These are phyloP conservation scores for Ophion ventricosus DNA, from an alignment of 2,888 invertebrate species.

Conservation along the genomic window DNA sequence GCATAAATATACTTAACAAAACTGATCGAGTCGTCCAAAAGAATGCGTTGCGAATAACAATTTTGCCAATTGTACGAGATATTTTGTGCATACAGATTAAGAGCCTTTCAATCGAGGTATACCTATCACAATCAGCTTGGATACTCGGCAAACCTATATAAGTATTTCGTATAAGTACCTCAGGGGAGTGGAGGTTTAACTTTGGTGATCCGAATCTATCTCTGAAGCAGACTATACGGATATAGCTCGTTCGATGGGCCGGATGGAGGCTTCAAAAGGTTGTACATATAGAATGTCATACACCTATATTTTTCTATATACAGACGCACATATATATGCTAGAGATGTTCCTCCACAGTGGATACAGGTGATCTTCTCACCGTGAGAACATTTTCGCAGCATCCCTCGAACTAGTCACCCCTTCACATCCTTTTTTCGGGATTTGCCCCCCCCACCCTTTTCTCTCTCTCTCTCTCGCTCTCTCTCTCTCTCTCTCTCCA, in stretches of 20 bases:
- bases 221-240: conserved; percentile 63
- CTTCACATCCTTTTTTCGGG: conserved; percentile 72
- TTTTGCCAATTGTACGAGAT: neutral
- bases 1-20: too few relatives aligned
- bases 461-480: conserved; percentile 66
- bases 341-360: conserved; percentile 68
- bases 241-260: conserved; percentile 56
- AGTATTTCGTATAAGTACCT: conserved; percentile 30
- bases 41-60: too few relatives aligned
- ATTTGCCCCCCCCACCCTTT: conserved; percentile 58
- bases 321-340: conserved; percentile 1
- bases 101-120: conserved; percentile 4
- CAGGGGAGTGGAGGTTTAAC: conserved; percentile 44
- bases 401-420: conserved; percentile 77
- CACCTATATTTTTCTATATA: neutral
- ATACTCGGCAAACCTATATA: conserved; percentile 3
- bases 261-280: conserved; percentile 55
- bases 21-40: too few relatives aligned
- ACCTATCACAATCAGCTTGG: conserved; percentile 30
- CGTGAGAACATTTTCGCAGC: conserved; percentile 82
- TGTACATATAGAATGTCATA: conserved; percentile 33
- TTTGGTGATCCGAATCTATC: conserved; percentile 62
- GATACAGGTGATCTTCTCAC: conserved; percentile 80
- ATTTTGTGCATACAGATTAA: neutral
- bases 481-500: conserved; percentile 60